Percentiles rank a stretch among this genome's conserved stretches.
Conservation (phyloP, 2,113 vertebrate genomes). For the Chaetops frenatus region DNA sequence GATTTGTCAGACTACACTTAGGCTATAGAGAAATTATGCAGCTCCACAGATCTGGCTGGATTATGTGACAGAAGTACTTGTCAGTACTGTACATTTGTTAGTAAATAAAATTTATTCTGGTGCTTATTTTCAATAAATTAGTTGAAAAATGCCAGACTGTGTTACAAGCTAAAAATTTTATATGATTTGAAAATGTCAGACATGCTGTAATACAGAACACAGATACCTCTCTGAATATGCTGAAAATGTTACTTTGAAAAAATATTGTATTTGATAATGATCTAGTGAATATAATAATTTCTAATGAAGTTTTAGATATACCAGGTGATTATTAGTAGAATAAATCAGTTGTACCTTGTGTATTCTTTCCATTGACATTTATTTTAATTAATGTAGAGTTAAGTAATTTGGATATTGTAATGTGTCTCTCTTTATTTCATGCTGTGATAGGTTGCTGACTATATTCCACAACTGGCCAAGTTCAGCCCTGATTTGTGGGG, state of each 20-base stretch:
- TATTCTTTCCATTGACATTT: background rate
- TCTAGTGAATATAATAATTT: background rate
- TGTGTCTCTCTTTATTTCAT: background rate
- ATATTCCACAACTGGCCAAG: constrained; percentile 96
- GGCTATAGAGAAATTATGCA: background rate
- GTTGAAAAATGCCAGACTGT: background rate
- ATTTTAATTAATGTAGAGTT: background rate
- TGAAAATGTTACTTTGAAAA: background rate
- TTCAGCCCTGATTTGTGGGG: constrained; percentile 98
- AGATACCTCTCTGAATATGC: background rate
- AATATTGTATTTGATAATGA: background rate
- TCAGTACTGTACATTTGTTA: background rate
- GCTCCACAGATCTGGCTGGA: background rate
- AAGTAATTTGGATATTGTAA: background rate
- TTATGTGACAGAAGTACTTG: background rate
- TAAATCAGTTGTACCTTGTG: background rate
- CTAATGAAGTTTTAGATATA: background rate
- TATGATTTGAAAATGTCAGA: background rate
- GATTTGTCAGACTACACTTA: background rate
- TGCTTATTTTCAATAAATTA: background rate
- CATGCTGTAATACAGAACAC: background rate
- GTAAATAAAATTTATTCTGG: background rate
- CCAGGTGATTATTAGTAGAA: background rate
- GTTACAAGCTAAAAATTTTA: background rate
- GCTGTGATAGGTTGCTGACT: constrained; percentile 89